Base-by-base conservation (phyloP, 2,113 vertebrate species). In the Rutilus rutilus region DNA sequence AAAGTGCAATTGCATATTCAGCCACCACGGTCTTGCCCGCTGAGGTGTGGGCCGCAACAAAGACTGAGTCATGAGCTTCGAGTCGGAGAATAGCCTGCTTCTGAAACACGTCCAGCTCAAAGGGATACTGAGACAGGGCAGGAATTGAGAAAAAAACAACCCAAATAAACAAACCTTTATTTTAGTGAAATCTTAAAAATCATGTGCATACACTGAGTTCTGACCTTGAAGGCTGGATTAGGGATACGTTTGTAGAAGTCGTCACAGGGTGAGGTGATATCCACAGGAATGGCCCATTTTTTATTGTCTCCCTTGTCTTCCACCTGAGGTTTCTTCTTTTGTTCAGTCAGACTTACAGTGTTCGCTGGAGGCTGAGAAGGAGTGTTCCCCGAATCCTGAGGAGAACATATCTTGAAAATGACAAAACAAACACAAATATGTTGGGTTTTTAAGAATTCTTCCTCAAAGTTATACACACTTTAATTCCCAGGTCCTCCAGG, bases 21-120 rank as follows among this genome's bases (percentile, higher is more conserved):
- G 97, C 97, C 88, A 97, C 97, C 82, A 97, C 97, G 0, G 97
- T 98, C 92, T 98, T 98, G 36, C 97, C 97, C 0, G 97, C 97
- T 0, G 97, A 98, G 0, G 97, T 98, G 93, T 98, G 97, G 0
- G 97, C 97, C 0, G 97, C 96, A 0, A 98, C 96, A 54, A 98
- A 97, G 39, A 98, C 96, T 0, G 96, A 97, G 59, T 97, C 94
- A 0, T 96, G 96, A 42, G 92, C 93, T 88, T 98, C 97, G 88
- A 98, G 92, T 85, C 95, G 92, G 87, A 97, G 93, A 50, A 98
- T 94, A 1, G 97, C 97, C 91, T 97, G 97, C 85, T 98, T 97
- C 95, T 98, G 97, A 91, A 98, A 98, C 17, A 95, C 93, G 0
- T 98, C 97, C 11, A 96, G 93, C 91, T 97, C 96, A 84, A 98